These are phyloP conservation scores for Peribatodes rhomboidaria DNA, from an alignment of 2,888 invertebrate species.

Conservation along the genomic window DNA sequence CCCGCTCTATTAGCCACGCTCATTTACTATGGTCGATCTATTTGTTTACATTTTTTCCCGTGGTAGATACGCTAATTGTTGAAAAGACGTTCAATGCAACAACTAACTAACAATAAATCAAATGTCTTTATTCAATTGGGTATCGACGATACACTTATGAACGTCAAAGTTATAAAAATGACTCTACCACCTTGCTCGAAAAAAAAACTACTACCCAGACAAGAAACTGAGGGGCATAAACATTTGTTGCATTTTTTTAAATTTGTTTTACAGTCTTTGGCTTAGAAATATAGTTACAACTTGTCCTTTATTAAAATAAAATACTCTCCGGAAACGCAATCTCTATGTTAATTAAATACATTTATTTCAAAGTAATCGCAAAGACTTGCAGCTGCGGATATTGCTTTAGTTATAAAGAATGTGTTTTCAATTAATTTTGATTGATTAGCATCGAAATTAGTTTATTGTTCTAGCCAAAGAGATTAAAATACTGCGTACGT, in stretches of 20 bases:
- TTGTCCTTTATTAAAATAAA: slow-evolving; percentile 7
- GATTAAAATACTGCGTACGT: no score
- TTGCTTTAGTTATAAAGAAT: not conserved
- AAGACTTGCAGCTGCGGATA: not conserved
- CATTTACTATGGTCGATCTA: slow-evolving; percentile 56
- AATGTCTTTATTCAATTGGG: no score
- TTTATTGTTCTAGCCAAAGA: not conserved
- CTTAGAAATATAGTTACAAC: no score
- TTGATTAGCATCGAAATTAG: not conserved
- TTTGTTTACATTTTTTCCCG: slow-evolving; percentile 73
- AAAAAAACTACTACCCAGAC: no score
- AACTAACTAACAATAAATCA: no score
- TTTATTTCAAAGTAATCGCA: not conserved
- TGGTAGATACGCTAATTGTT: not conserved
- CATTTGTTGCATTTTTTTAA: no score
- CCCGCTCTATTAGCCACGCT: slow-evolving; percentile 64
- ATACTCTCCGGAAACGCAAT: slow-evolving; percentile 1
- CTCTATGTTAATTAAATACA: not conserved
- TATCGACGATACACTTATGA: no score
- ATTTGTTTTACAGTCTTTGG: no score
- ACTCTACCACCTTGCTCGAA: no score
- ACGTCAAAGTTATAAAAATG: no score
- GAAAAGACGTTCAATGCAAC: slow-evolving; percentile 20
- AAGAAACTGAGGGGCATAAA: no score
- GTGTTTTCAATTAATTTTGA: not conserved